Evolutionary conservation across 2,888 invertebrate genomes (phyloP).

Genomic region (Cephus runcator): DNA sequence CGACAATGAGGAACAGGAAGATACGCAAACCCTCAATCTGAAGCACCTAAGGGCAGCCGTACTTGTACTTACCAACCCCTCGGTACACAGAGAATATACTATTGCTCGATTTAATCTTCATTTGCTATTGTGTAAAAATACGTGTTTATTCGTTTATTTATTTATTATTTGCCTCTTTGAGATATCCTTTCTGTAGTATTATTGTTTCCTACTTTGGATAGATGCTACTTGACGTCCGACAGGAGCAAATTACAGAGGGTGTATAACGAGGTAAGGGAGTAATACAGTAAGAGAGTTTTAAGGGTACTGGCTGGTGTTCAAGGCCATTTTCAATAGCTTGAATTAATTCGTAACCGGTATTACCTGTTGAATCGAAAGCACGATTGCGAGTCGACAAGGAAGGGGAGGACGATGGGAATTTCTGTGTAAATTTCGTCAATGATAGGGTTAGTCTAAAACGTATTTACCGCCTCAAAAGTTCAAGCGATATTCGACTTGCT

Average conservation of each 20-base stretch:
- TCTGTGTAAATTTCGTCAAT: neutral
- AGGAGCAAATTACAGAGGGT: neutral
- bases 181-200: neutral
- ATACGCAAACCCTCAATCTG: conserved; percentile 76
- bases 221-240: neutral
- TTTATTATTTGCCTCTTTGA: neutral
- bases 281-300: neutral
- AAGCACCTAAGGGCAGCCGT: conserved; percentile 86
- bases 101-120: neutral
- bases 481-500: neutral
- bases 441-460: neutral
- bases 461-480: neutral
- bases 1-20: conserved; percentile 72
- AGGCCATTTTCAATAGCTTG: conserved; percentile 33
- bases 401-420: neutral
- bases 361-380: conserved; percentile 38
- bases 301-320: neutral
- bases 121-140: neutral
- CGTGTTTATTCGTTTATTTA: neutral
- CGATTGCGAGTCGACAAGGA: neutral
- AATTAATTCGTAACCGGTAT: conserved; percentile 30
- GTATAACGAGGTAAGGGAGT: neutral
- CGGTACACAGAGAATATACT: conserved; percentile 68
- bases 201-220: neutral
- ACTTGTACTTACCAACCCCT: conserved; percentile 82